Evolutionary conservation across 2,113 vertebrate species (phyloP).

Genomic region (Cyprinodon brontotheroides): DNA sequence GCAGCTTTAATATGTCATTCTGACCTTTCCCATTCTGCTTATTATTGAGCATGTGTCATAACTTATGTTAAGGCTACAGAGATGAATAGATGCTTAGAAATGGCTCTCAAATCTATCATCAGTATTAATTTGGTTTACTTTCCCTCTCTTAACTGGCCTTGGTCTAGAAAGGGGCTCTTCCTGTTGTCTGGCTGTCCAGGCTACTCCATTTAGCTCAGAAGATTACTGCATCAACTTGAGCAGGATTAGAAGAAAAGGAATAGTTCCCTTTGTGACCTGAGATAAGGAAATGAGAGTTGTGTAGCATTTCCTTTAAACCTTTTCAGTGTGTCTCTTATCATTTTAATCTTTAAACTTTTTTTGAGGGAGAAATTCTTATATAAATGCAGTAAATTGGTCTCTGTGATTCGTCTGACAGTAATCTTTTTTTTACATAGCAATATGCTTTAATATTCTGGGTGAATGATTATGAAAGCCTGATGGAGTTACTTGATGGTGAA

Average conservation of each 20-base stretch:
- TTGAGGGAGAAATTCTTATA: too few species aligned
- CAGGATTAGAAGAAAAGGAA: slow-evolving; percentile 60
- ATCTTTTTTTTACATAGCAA: not conserved
- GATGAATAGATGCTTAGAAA: not conserved
- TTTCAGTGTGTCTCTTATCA: slow-evolving; percentile 8
- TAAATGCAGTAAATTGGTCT: not conserved
- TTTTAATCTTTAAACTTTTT: not conserved
- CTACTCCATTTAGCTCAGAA: slow-evolving; percentile 43
- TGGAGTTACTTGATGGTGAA: slow-evolving; percentile 7
- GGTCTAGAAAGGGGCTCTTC: slow-evolving; percentile 51
- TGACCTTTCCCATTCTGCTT: not conserved
- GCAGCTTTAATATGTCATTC: not conserved
- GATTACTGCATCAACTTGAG: slow-evolving; percentile 69
- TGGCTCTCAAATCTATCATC: too few species aligned
- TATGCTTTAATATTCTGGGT: not conserved
- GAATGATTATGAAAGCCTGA: slow-evolving; percentile 3
- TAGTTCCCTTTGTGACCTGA: slow-evolving; percentile 56
- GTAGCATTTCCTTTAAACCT: slow-evolving; percentile 28
- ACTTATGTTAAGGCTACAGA: not conserved
- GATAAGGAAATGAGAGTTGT: slow-evolving; percentile 36
- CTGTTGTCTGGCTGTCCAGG: slow-evolving; percentile 50
- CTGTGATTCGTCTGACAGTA: slow-evolving; percentile 21
- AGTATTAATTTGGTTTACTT: slow-evolving; percentile 3
- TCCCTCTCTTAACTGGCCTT: slow-evolving; percentile 28
- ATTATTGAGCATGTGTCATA: slow-evolving; percentile 3